Percentiles rank a stretch among this genome's conserved stretches.
Evolutionary conservation across 2,797 vertebrate genomes (phyloP).

Genomic region (Falco cherrug): DNA sequence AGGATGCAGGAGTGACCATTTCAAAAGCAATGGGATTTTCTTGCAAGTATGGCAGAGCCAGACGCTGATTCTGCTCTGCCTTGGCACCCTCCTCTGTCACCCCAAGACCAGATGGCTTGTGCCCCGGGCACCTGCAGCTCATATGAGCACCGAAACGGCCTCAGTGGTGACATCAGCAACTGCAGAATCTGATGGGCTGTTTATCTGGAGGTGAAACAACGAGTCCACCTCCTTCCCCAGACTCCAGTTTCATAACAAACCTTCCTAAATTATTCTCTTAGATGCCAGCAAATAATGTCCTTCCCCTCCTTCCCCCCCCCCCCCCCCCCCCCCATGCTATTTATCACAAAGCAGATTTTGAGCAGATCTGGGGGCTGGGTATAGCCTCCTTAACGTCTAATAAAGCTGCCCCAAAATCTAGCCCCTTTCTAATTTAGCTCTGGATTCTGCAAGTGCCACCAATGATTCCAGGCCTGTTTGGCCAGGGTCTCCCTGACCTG

Average conservation of each 20-base stretch:
- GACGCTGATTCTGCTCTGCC: not conserved
- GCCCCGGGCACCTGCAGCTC: not conserved
- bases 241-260: not conserved
- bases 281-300: not conserved
- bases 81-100: not conserved
- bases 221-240: not conserved
- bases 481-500: not conserved
- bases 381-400: not conserved
- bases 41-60: accelerated
- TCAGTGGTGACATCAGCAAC: no score
- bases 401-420: not conserved
- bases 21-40: not conserved
- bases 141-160: not conserved
- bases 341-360: not conserved
- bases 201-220: not conserved
- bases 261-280: not conserved
- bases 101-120: accelerated
- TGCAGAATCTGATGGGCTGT: no score
- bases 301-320: not conserved
- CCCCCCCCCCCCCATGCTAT: not conserved
- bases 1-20: not conserved
- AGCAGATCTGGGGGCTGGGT: not conserved
- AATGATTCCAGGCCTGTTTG: accelerated
- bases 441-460: not conserved
- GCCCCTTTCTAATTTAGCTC: not conserved